phyloP scores from a whole-genome alignment of 2,797 vertebrate species.

The Sebastes aleutianus region DNA sequence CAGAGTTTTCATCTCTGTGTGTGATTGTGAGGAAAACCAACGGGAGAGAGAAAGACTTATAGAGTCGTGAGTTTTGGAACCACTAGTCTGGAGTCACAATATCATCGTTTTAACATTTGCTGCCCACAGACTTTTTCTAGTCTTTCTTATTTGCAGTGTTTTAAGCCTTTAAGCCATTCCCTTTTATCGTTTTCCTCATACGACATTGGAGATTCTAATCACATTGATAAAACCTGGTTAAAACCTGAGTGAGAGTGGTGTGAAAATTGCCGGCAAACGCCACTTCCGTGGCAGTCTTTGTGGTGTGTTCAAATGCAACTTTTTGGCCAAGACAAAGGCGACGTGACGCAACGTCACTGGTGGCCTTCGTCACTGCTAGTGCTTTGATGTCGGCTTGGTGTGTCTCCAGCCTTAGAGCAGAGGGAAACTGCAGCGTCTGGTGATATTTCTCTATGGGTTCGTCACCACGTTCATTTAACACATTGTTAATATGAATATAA shows the following conservation, averaged over 20 bases:
- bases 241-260: no score
- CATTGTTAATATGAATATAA: not conserved
- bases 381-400: no score
- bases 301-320: no score
- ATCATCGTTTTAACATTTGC: slow-evolving; percentile 2
- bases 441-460: not conserved
- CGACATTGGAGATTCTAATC: not conserved
- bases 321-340: no score
- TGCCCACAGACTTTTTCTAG: not conserved
- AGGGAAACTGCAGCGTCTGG: not conserved
- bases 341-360: no score
- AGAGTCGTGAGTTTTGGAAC: not conserved
- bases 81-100: not conserved
- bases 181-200: not conserved
- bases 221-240: not conserved
- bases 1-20: slow-evolving; percentile 16
- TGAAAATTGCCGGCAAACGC: no score
- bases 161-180: not conserved
- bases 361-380: no score
- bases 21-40: slow-evolving; percentile 10
- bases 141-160: not conserved
- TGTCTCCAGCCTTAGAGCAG: no score
- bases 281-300: no score
- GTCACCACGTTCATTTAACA: not conserved
- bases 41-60: not conserved